Evolutionary conservation across 2,113 vertebrate genomes (phyloP).

Genomic region (Tyrannus savana): DNA sequence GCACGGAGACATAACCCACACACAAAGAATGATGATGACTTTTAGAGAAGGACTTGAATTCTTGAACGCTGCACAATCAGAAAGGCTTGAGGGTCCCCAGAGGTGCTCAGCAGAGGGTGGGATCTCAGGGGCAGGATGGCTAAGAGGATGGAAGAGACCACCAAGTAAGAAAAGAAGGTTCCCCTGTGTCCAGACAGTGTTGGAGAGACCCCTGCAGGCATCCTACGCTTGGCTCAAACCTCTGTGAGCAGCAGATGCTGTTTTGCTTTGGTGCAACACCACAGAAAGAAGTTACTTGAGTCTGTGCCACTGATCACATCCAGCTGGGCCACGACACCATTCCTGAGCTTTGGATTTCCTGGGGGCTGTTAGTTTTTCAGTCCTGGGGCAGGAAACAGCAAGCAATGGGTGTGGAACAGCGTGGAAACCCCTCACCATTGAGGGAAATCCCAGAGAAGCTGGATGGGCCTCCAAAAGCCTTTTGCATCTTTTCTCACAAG

Average conservation of each 20-base stretch:
- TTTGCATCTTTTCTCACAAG: neutral
- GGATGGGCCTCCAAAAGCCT: neutral
- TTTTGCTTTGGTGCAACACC: neutral
- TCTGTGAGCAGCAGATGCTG: fast-evolving
- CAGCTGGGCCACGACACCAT: neutral
- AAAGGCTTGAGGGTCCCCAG: neutral
- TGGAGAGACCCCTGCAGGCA: neutral
- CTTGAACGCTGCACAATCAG: neutral
- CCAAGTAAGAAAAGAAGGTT: neutral
- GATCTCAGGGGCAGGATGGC: neutral
- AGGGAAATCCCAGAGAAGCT: neutral
- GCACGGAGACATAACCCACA: too few species aligned
- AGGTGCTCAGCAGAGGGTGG: neutral
- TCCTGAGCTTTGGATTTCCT: neutral
- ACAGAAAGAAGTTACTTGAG: neutral
- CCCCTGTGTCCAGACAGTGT: fast-evolving
- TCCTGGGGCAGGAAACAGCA: neutral
- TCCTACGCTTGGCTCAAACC: fast-evolving
- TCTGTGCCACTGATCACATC: neutral
- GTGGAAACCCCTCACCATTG: neutral
- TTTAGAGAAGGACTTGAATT: neutral
- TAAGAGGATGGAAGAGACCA: neutral
- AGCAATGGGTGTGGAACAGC: neutral
- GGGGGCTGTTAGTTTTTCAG: neutral
- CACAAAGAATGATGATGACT: neutral